These are phyloP conservation scores for Probosciger aterrimus DNA, from an alignment of 2,113 vertebrate species.

Conservation along the genomic window DNA sequence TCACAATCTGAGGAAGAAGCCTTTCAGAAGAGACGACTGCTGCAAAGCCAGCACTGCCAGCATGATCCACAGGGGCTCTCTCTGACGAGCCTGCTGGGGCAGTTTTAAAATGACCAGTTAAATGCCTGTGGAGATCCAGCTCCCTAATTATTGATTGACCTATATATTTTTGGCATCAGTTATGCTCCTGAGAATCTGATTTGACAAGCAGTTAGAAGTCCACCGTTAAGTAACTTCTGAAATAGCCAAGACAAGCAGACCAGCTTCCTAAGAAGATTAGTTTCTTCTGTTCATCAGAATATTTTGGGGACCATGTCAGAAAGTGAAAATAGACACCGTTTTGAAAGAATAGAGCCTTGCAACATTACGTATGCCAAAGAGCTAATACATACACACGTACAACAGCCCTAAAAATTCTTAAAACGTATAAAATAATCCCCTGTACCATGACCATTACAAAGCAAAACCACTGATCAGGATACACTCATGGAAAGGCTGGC, in stretches of 20 bases:
- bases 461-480: not conserved
- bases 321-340: not conserved
- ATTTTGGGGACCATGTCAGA: not conserved
- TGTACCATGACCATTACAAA: not conserved
- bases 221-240: slow-evolving; percentile 38
- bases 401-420: not conserved
- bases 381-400: not conserved
- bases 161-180: slow-evolving; percentile 42
- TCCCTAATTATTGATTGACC: slow-evolving; percentile 38
- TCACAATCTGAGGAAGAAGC: not conserved
- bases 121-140: slow-evolving; percentile 23
- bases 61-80: not conserved
- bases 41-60: not conserved
- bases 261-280: slow-evolving; percentile 25
- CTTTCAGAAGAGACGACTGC: not conserved
- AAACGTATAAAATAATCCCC: not conserved
- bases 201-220: slow-evolving; percentile 41
- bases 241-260: slow-evolving; percentile 54
- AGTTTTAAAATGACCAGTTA: slow-evolving; percentile 39
- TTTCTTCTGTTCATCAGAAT: slow-evolving; percentile 50
- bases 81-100: not conserved
- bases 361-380: not conserved
- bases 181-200: slow-evolving; percentile 11
- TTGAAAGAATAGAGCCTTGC: slow-evolving; percentile 13
- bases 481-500: not conserved